These are phyloP conservation scores for Anolis sagrei DNA, from an alignment of 2,113 vertebrate species.

Conservation along the genomic window DNA sequence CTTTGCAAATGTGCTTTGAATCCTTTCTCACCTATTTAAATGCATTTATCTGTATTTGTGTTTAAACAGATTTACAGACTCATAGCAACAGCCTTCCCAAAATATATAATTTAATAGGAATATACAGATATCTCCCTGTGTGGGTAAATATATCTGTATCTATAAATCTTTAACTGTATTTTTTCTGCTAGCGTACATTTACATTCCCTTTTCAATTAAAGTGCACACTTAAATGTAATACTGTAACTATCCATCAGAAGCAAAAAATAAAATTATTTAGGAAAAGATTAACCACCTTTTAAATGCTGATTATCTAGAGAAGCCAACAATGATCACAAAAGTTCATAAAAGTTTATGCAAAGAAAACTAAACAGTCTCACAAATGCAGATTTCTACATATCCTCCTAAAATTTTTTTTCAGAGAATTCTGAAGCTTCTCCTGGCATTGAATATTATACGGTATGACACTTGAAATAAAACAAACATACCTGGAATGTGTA, in stretches of 20 bases:
- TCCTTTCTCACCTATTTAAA: background rate
- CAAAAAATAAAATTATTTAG: background rate
- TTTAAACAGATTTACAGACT: no score
- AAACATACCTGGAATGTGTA: slow-evolving; percentile 89
- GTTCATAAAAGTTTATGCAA: no score
- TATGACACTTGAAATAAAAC: background rate
- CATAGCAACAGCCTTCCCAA: no score
- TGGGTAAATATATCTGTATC: background rate
- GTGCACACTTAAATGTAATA: background rate
- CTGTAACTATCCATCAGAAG: background rate
- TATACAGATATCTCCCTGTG: no score
- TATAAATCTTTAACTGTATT: background rate
- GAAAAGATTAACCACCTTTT: background rate
- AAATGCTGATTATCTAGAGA: background rate
- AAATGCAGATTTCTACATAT: background rate
- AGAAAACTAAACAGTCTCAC: background rate
- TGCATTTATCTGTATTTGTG: background rate
- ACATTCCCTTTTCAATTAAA: background rate
- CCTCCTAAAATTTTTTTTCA: background rate
- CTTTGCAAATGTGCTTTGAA: background rate
- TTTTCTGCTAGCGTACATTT: no score
- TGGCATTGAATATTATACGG: no score
- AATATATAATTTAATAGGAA: no score
- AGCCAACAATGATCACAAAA: no score
- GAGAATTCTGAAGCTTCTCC: background rate